Percentiles rank a stretch among this genome's conserved stretches.
phyloP scores from a whole-genome alignment of 1,140 invertebrate genomes.

The Anthonomus grandis region DNA sequence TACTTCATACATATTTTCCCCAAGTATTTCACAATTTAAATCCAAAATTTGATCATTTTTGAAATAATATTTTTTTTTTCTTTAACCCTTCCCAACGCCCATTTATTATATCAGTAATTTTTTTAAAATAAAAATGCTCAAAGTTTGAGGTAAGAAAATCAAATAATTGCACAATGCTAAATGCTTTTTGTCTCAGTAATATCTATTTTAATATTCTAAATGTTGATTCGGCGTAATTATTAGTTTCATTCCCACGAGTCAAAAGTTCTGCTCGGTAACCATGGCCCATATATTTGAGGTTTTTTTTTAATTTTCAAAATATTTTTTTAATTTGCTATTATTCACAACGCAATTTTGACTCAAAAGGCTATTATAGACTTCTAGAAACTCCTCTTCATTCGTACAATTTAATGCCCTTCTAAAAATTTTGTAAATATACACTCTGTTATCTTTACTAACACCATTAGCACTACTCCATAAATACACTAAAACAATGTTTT shows the following conservation, averaged over 20 bases:
- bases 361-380: background rate
- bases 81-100: background rate
- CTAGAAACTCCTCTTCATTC: background rate
- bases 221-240: too few species aligned
- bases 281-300: background rate
- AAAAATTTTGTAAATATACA: background rate
- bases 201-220: too few species aligned
- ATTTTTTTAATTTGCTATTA: background rate
- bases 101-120: background rate
- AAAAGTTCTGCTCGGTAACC: background rate
- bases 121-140: background rate
- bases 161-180: background rate
- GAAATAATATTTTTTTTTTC: background rate
- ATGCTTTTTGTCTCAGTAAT: background rate
- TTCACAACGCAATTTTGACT: background rate
- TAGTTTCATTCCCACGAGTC: background rate
- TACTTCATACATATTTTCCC: background rate
- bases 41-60: background rate
- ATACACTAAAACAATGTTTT: too few species aligned
- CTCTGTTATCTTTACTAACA: background rate
- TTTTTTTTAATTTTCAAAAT: background rate
- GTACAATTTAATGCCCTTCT: background rate
- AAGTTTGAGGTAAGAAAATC: background rate
- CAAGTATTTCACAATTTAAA: background rate
- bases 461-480: background rate